A percentile compares a stretch with the other conserved stretches of the same genome.
Evolutionary conservation across 2,113 vertebrate species (phyloP).

Genomic region (Dicaeum eximium): DNA sequence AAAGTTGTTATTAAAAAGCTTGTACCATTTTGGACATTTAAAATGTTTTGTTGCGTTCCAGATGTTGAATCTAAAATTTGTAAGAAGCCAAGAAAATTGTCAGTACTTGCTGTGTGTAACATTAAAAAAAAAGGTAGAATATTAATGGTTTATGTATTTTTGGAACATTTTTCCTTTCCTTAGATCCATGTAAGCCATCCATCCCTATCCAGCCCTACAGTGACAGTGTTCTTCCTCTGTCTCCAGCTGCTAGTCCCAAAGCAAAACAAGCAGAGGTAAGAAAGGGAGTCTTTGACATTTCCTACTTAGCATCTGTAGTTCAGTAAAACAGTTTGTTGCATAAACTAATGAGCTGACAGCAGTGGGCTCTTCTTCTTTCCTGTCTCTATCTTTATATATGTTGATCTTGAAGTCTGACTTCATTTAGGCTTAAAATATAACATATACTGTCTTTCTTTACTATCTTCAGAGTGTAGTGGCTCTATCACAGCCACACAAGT

Average conservation of each 20-base stretch:
- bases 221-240: constrained; percentile 13
- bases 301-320: background rate
- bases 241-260: constrained; percentile 42
- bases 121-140: background rate
- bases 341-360: background rate
- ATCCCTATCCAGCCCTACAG: background rate
- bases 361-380: background rate
- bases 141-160: background rate
- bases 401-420: background rate
- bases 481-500: background rate
- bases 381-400: background rate
- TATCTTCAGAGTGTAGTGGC: background rate
- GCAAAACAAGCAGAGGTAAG: constrained; percentile 68
- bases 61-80: background rate
- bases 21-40: background rate
- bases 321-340: background rate
- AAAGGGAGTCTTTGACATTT: background rate
- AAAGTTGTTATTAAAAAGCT: background rate
- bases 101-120: background rate
- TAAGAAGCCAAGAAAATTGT: background rate
- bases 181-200: constrained; percentile 50
- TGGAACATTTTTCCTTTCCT: background rate
- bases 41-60: background rate
- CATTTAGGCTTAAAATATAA: background rate
- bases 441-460: background rate